Evolutionary conservation across 2,888 invertebrate species (phyloP).

Genomic region (Spisula solida): DNA sequence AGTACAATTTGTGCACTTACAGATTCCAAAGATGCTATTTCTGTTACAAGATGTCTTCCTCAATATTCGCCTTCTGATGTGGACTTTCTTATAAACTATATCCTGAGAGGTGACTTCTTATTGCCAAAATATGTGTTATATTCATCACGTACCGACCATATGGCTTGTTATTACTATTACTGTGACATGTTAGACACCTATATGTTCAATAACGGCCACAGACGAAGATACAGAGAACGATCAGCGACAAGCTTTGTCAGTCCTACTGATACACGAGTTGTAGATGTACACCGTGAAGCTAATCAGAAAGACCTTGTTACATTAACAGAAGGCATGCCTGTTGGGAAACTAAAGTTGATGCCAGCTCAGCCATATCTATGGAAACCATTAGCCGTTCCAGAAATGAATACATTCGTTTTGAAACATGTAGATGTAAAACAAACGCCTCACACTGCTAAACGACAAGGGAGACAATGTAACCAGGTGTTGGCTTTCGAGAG

Average conservation of each 20-base stretch:
- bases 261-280: slow-evolving; percentile 28
- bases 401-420: not conserved
- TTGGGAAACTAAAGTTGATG: slow-evolving; percentile 10
- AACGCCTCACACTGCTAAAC: not conserved
- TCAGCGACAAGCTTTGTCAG: not conserved
- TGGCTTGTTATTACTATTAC: not conserved
- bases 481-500: slow-evolving; percentile 17
- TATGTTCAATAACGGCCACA: not conserved
- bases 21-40: slow-evolving; percentile 27
- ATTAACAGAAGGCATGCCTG: not conserved
- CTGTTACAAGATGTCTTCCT: not conserved
- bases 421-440: slow-evolving; percentile 2
- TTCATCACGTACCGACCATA: not conserved
- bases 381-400: not conserved
- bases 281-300: not conserved
- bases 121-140: not conserved
- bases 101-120: slow-evolving; percentile 19
- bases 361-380: slow-evolving; percentile 2
- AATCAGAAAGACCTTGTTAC: slow-evolving; percentile 3
- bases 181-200: not conserved
- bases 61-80: not conserved
- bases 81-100: slow-evolving; percentile 32
- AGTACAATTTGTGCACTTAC: slow-evolving; percentile 29
- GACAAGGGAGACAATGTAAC: not conserved
- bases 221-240: not conserved